Evolutionary conservation across 2,113 vertebrate genomes (phyloP), one percentile per base, ranked within the genome.

Genomic region (Zosterops pallidus): DNA sequence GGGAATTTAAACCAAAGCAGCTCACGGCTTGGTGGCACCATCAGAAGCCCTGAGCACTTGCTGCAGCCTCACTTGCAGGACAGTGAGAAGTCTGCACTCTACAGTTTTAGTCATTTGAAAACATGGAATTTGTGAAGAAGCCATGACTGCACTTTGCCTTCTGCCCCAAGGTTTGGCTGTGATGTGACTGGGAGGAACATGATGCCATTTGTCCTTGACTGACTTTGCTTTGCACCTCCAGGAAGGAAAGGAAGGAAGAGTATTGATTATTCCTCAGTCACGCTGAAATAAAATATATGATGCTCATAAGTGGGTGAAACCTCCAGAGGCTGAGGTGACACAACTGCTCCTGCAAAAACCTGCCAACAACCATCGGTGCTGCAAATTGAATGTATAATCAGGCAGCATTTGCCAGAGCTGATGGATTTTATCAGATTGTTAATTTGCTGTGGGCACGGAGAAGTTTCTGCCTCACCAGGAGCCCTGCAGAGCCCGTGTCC

Each of bases 81-180:
- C 10, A 50, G 10, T 9, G 7, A n/a, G 50, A 33, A 52, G 6
- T 26, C 71, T 70, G 49, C 80, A 1, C 39, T 63, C 41, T 28
- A 23, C 9, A 4, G 0, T 55, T 69, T 50, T 6, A 37, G 37
- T 50, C 35, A 8, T 35, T 31, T 82, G n/a, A 23, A 16, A 70
- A 57, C 1, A 0, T 12, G 44, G 50, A 8, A 3, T 42, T 24
- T 31, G 16, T 3, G 6, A 6, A 3, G 11, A 13, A 35, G 6
- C 50, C 2, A 0, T 12, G 65, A n/a, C 62, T 33, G 21, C n/a
- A 3, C 14, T 2, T 49, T 44, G 22, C 65, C 23, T 46, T 37
- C 35, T 56, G 44, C 22, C 16, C 6, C 13, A 1, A 12, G 52
- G 39, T 49, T 47, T 28, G 44, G 74, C 37, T 37, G n/a, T 33